Evolutionary conservation across 1,140 invertebrate species (phyloP).

Genomic region (Solenopsis fugax): DNA sequence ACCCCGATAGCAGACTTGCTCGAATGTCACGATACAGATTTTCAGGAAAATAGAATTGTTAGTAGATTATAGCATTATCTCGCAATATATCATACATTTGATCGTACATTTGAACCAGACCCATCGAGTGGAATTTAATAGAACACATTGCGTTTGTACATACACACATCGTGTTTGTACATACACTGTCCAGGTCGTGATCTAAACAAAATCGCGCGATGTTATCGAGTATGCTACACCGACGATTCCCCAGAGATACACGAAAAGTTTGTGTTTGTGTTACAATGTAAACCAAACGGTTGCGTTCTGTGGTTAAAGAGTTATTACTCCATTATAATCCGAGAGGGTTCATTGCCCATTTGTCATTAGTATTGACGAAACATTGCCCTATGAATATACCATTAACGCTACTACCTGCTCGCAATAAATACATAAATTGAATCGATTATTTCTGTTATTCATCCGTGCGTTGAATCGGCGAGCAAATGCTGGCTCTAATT

Average conservation of each 20-base stretch:
- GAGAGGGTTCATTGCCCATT: slow-evolving; percentile 74
- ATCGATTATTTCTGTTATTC: slow-evolving; percentile 80
- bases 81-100: slow-evolving; percentile 25
- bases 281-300: slow-evolving; percentile 62
- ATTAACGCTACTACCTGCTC: slow-evolving; percentile 68
- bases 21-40: slow-evolving; percentile 7
- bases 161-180: slow-evolving; percentile 9
- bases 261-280: slow-evolving; percentile 67
- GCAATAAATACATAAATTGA: slow-evolving; percentile 82
- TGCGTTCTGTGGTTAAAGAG: slow-evolving; percentile 69
- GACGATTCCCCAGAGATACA: slow-evolving; percentile 57
- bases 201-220: slow-evolving; percentile 65
- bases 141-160: slow-evolving; percentile 7
- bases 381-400: slow-evolving; percentile 81
- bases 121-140: slow-evolving; percentile 36
- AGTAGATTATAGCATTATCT: slow-evolving; percentile 16
- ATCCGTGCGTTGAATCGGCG: slow-evolving; percentile 51
- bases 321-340: slow-evolving; percentile 74
- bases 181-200: slow-evolving; percentile 11
- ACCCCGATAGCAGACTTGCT: not conserved
- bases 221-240: slow-evolving; percentile 59
- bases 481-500: slow-evolving; percentile 78
- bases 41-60: slow-evolving; percentile 35
- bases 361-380: slow-evolving; percentile 75
- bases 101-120: not conserved